Conservation (phyloP, 2,888 invertebrate genomes). For the Archaeoteleia sp. region DNA sequence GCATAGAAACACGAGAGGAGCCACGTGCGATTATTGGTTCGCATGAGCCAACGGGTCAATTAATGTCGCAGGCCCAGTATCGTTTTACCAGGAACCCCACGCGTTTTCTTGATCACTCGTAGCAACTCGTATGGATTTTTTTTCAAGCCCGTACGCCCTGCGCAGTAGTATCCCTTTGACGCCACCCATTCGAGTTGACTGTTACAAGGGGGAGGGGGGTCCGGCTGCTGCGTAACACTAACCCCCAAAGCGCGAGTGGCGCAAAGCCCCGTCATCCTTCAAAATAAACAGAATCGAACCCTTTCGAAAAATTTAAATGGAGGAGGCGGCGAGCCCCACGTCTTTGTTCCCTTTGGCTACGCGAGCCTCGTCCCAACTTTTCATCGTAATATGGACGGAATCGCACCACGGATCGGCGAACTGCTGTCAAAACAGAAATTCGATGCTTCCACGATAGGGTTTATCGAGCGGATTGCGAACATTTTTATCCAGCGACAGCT, state of each 20-base stretch:
- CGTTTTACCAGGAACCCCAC: conserved; percentile 59
- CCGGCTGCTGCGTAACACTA: conserved; percentile 52
- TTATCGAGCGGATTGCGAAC: conserved; percentile 37
- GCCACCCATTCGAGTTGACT: conserved; percentile 22
- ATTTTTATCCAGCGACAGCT: conserved; percentile 58
- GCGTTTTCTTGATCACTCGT: conserved; percentile 54
- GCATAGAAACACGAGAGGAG: conserved; percentile 48
- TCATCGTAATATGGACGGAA: conserved; percentile 39
- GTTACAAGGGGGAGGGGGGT: conserved; percentile 32
- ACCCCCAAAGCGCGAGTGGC: conserved; percentile 50
- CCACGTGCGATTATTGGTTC: conserved; percentile 45
- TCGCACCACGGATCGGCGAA: conserved; percentile 66
- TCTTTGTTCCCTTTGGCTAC: conserved; percentile 59
- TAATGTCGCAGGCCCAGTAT: conserved; percentile 64
- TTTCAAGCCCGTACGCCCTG: conserved; percentile 42
- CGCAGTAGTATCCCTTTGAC: conserved; percentile 51
- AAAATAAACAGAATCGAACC: conserved; percentile 72
- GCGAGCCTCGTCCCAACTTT: conserved; percentile 29
- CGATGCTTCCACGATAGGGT: conserved; percentile 60
- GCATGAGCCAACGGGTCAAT: conserved; percentile 51
- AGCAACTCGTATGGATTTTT: conserved; percentile 55
- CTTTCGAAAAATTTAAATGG: conserved; percentile 68
- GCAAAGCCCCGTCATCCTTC: conserved; percentile 53
- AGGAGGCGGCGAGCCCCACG: conserved; percentile 43
- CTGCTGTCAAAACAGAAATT: conserved; percentile 74